These are phyloP conservation scores for Tyrophagus putrescentiae DNA, from an alignment of 1,140 invertebrate genomes.

Conservation along the genomic window DNA sequence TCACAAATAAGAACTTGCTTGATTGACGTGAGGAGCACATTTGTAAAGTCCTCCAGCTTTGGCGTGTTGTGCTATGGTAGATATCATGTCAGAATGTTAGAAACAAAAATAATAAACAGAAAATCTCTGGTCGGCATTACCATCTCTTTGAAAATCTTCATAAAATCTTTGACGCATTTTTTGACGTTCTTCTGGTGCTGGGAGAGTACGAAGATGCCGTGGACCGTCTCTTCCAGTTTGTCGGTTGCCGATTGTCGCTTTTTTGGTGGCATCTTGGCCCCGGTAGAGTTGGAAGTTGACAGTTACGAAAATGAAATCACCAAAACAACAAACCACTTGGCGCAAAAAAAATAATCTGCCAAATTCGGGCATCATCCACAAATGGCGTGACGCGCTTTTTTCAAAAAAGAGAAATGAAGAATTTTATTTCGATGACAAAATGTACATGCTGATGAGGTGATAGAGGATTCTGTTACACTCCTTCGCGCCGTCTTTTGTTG, in stretches of 20 bases:
- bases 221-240: too few species aligned
- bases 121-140: neutral
- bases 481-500: constrained; percentile 68
- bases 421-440: neutral
- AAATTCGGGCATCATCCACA: too few species aligned
- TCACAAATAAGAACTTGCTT: neutral
- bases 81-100: neutral
- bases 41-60: neutral
- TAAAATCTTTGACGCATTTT: constrained; percentile 1
- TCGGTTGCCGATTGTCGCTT: too few species aligned
- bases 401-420: too few species aligned
- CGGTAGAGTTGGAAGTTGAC: too few species aligned
- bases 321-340: neutral
- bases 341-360: neutral
- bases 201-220: neutral
- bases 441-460: neutral
- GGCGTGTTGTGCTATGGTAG: neutral
- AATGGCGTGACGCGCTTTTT: too few species aligned
- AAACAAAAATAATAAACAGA: neutral
- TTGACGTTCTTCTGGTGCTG: neutral
- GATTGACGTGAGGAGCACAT: neutral
- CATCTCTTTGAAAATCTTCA: neutral
- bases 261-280: too few species aligned
- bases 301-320: too few species aligned
- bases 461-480: constrained; percentile 19